These are phyloP conservation scores for Tachysurus vachellii DNA, from an alignment of 2,113 vertebrate genomes.

Conservation along the genomic window DNA sequence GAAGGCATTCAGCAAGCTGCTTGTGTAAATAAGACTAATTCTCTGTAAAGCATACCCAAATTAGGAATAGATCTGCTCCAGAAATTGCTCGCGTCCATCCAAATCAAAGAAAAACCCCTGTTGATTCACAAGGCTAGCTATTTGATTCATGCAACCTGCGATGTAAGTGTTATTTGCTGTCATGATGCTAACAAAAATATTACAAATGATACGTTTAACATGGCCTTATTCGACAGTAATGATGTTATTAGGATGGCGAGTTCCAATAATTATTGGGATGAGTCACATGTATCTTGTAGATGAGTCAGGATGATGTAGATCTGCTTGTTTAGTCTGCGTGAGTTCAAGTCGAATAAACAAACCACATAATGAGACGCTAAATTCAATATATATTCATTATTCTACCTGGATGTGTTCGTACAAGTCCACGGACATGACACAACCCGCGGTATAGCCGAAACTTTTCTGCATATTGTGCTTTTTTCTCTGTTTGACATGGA, in stretches of 20 bases:
- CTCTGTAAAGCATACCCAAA: conserved; percentile 12
- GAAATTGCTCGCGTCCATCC: conserved; percentile 7
- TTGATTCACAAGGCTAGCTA: neutral
- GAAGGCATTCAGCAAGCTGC: conserved; percentile 31
- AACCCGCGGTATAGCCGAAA: conserved; percentile 21
- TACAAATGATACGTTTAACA: neutral
- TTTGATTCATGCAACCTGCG: neutral
- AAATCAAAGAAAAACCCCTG: conserved; percentile 16
- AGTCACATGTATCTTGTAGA: neutral
- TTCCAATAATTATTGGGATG: neutral
- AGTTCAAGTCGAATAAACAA: neutral
- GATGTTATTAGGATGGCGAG: neutral
- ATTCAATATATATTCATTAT: conserved; percentile 13
- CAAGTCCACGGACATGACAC: neutral
- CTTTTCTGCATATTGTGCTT: conserved; percentile 50
- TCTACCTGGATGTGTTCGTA: neutral
- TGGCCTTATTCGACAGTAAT: neutral
- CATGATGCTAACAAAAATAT: neutral
- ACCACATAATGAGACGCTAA: conserved; percentile 13
- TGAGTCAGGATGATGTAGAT: neutral
- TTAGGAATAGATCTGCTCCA: neutral
- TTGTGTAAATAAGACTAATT: conserved; percentile 37
- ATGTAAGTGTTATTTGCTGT: neutral
- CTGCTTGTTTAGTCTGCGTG: neutral
- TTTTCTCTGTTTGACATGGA: conserved; percentile 66